Evolutionary conservation across 2,113 vertebrate genomes (phyloP).

Genomic region (Rhodinocichla rosea): DNA sequence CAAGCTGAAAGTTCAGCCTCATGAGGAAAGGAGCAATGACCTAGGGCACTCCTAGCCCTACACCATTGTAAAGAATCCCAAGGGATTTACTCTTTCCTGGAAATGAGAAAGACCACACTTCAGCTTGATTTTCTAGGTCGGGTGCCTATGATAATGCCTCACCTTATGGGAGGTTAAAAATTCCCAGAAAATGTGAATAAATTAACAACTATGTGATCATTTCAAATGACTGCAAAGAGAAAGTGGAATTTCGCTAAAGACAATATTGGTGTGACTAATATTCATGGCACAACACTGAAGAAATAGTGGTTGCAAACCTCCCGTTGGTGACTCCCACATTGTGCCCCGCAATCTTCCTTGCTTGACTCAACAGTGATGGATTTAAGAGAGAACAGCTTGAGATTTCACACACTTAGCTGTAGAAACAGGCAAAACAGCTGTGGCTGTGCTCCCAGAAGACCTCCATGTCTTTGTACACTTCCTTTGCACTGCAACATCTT

Average conservation of each 20-base stretch:
- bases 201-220: accelerated
- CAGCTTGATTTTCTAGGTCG: background rate
- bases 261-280: background rate
- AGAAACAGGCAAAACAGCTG: background rate
- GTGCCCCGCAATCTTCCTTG: background rate
- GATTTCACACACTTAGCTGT: background rate
- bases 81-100: background rate
- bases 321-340: background rate
- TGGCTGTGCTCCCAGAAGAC: background rate
- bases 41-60: background rate
- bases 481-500: background rate
- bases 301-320: background rate
- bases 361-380: background rate
- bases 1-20: background rate
- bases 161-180: background rate
- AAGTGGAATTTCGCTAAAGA: background rate
- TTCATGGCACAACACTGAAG: background rate
- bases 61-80: background rate
- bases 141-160: background rate
- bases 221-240: background rate
- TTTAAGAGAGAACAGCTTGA: background rate
- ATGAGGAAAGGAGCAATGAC: background rate
- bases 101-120: background rate
- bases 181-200: background rate
- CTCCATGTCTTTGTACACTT: background rate